These are phyloP conservation scores for Solea senegalensis DNA, from an alignment of 2,113 vertebrate genomes.

Conservation along the genomic window DNA sequence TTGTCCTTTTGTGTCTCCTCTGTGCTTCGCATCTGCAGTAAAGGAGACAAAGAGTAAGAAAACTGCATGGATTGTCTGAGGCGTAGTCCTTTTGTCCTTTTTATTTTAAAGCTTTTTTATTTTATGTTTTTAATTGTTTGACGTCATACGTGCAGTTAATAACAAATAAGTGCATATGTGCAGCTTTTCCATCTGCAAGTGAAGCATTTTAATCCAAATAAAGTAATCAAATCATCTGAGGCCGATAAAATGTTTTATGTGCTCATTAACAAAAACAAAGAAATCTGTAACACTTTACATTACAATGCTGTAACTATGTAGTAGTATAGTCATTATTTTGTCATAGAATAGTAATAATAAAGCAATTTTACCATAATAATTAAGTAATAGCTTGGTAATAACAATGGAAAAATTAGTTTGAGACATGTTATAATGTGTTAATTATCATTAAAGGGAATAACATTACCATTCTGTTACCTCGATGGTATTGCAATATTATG, in stretches of 20 bases:
- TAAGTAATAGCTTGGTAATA: no score
- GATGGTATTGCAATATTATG: background rate
- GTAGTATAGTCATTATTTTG: no score
- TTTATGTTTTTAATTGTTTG: background rate
- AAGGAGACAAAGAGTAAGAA: conserved; percentile 81
- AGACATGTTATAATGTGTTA: no score
- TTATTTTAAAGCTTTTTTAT: background rate
- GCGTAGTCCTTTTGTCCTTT: conserved; percentile 16
- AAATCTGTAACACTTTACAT: no score
- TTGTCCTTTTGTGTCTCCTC: conserved; percentile 17
- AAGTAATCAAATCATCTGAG: background rate
- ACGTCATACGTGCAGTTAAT: background rate
- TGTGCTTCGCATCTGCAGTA: conserved; percentile 60
- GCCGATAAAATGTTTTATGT: no score
- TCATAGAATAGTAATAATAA: no score
- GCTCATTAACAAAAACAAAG: no score
- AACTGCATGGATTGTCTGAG: conserved; percentile 19
- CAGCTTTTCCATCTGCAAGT: background rate
- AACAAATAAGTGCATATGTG: background rate
- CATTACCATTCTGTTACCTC: background rate
- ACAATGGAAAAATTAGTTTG: no score
- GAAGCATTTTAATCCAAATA: conserved; percentile 47
- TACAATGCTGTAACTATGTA: no score
- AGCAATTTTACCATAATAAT: no score
- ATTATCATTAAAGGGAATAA: no score